Percentiles rank a stretch among this genome's conserved stretches.
phyloP scores from a whole-genome alignment of 2,888 invertebrate species.

The Scaptomyza parva region DNA sequence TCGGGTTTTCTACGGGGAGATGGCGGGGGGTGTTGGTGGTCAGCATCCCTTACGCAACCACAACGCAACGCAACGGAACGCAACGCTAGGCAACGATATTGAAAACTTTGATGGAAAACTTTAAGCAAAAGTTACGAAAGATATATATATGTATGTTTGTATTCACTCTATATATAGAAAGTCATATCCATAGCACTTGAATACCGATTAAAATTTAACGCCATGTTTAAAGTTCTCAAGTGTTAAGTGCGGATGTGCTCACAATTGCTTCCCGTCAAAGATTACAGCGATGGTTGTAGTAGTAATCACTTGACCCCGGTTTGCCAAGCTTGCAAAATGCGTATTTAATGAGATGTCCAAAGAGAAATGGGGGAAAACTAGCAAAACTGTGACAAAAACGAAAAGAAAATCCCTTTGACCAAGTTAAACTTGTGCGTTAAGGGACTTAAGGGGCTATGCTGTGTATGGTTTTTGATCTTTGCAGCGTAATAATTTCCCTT shows the following conservation, averaged over 20 bases:
- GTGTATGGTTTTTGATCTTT: conserved; percentile 72
- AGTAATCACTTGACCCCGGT: not conserved
- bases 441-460: conserved; percentile 20
- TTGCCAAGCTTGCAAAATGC: not conserved
- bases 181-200: conserved; percentile 14
- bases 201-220: not conserved
- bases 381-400: conserved; percentile 15
- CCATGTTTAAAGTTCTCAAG: not conserved
- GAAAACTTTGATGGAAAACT: conserved; percentile 47
- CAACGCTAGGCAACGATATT: conserved; percentile 39
- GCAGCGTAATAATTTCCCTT: conserved; percentile 53
- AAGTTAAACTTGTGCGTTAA: conserved; percentile 35
- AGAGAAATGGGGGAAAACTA: conserved; percentile 18
- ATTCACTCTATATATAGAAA: conserved; percentile 2
- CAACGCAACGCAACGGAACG: conserved; percentile 25
- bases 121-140: conserved; percentile 41
- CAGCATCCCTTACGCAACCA: conserved; percentile 55
- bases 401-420: not conserved
- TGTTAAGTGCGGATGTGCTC: not conserved
- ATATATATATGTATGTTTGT: no score
- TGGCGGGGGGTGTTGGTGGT: not conserved
- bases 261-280: not conserved
- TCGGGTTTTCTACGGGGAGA: no score
- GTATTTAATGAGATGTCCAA: conserved; percentile 9
- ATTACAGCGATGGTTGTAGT: not conserved